A percentile compares a stretch with the other conserved stretches of the same genome.
Evolutionary conservation across 2,113 vertebrate species (phyloP).

Genomic region (Lynx canadensis): DNA sequence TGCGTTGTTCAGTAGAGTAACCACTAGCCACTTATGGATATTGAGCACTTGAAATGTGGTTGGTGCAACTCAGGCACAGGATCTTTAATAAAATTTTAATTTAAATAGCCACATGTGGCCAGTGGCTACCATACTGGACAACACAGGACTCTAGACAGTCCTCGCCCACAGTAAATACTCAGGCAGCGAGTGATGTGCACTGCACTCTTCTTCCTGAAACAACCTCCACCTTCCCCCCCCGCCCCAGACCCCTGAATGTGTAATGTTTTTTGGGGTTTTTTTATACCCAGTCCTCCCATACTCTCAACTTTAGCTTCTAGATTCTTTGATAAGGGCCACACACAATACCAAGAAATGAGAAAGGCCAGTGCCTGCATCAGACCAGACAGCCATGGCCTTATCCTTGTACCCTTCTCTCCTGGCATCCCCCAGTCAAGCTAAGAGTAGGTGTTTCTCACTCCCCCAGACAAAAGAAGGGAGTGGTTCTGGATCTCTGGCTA

Average conservation of each 20-base stretch:
- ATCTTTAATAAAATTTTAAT: background rate
- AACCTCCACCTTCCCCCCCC: background rate
- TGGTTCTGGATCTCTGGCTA: background rate
- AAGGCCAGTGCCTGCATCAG: background rate
- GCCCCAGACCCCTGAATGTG: background rate
- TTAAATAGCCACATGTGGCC: background rate
- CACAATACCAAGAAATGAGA: background rate
- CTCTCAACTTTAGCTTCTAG: constrained; percentile 13
- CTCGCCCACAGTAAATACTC: background rate
- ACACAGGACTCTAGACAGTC: background rate
- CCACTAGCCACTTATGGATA: background rate
- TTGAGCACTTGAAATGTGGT: background rate
- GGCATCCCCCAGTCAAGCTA: background rate
- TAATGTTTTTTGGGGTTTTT: background rate
- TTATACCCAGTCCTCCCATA: background rate
- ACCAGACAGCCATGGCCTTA: background rate
- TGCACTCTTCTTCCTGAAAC: background rate
- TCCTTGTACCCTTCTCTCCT: background rate
- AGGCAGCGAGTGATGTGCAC: background rate
- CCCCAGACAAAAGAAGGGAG: background rate
- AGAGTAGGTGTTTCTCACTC: background rate
- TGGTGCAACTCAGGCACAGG: background rate
- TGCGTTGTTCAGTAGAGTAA: background rate
- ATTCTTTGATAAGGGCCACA: background rate
- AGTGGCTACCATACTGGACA: background rate